These are phyloP conservation scores for roundworm (Caenorhabditis elegans) DNA, from an alignment of 1,140 invertebrate genomes.

Conservation along the genomic window WBcel235 BX284606.5:12150001-12150500, in stretches of 20 bases:
- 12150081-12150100: not conserved
- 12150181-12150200: conserved; percentile 74
- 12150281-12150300: too few species aligned
- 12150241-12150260: not conserved
- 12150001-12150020: conserved; percentile 13
- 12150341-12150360: too few species aligned
- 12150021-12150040: conserved; percentile 12
- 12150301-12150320: not conserved
- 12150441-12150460: too few species aligned
- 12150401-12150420: too few species aligned
- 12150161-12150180: conserved; percentile 54
- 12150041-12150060: conserved; percentile 27
- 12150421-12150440: too few species aligned
- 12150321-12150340: not conserved
- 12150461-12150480: too few species aligned
- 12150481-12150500: too few species aligned
- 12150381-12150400: too few species aligned
- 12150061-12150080: not conserved
- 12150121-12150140: conserved; percentile 37
- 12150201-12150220: conserved; percentile 77
- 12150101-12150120: too few species aligned
- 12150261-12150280: too few species aligned
- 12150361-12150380: too few species aligned
- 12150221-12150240: conserved; percentile 71
- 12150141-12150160: conserved; percentile 48